Conservation (phyloP, 2,113 vertebrate genomes). For the Nipponia nippon region DNA sequence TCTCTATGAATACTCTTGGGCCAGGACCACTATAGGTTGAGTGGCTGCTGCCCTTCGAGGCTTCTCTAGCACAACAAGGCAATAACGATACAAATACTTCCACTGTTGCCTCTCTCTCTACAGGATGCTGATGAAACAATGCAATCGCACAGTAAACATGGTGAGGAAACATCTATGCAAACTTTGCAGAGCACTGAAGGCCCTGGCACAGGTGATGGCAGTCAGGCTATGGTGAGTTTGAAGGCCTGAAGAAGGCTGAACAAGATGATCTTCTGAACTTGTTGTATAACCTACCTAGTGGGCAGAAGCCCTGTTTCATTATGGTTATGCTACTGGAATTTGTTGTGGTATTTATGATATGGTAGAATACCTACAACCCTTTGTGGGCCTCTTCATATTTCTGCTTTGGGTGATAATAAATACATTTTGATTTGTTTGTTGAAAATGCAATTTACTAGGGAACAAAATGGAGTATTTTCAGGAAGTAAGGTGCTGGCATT, state of each 20-base stretch:
- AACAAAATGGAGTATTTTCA: neutral
- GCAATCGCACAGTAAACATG: neutral
- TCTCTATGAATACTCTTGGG: neutral
- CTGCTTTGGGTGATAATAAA: neutral
- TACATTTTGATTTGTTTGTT: neutral
- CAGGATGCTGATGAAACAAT: constrained; percentile 47
- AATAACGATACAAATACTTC: neutral
- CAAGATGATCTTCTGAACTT: neutral
- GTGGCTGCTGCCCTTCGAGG: neutral
- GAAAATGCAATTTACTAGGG: neutral
- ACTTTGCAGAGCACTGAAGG: neutral
- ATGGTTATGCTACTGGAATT: neutral
- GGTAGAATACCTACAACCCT: neutral
- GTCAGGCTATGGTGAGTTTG: constrained; percentile 37
- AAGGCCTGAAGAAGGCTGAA: neutral
- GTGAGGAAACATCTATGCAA: neutral
- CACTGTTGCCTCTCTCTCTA: neutral
- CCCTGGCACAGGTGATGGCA: neutral
- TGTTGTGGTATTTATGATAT: neutral
- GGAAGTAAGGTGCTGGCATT: neutral
- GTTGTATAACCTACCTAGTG: neutral
- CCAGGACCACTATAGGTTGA: neutral
- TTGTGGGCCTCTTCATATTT: neutral
- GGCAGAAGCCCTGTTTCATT: neutral
- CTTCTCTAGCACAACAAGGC: neutral